These are phyloP conservation scores for Neotragus moschatus DNA, from an alignment of 2,113 vertebrate species.

Conservation along the genomic window DNA sequence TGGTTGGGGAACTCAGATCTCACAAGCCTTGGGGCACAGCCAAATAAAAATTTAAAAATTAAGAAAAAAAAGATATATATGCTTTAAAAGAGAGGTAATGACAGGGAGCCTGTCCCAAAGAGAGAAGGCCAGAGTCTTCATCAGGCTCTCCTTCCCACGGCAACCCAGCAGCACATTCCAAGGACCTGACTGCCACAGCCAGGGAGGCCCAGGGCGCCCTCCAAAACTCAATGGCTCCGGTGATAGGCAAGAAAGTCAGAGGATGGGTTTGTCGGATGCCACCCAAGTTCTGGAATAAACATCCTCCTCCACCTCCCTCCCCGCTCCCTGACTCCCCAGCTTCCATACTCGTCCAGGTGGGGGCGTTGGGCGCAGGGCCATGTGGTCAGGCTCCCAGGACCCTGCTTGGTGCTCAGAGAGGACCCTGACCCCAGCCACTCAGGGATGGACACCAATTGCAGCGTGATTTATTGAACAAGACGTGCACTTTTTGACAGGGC, in stretches of 20 bases:
- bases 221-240: background rate
- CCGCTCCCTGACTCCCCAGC: rapidly evolving
- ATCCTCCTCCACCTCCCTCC: background rate
- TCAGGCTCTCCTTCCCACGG: background rate
- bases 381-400: background rate
- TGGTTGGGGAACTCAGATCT: background rate
- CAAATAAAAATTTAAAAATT: background rate
- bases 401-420: background rate
- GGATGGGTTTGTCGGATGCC: background rate
- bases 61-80: background rate
- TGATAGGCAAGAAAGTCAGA: background rate
- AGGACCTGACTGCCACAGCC: background rate
- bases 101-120: background rate
- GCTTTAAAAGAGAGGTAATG: background rate
- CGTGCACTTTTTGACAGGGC: constrained; percentile 82
- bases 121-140: background rate
- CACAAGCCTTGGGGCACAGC: background rate
- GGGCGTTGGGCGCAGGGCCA: background rate
- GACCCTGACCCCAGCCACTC: constrained; percentile 40
- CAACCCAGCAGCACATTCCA: background rate
- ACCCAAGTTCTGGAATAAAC: background rate
- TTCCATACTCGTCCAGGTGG: background rate
- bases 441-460: constrained; percentile 69
- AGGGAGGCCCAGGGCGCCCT: background rate
- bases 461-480: constrained; percentile 84